A percentile compares a stretch with the other conserved stretches of the same genome.
Evolutionary conservation across 2,797 vertebrate genomes (phyloP).

Genomic region (Poeciliopsis infans): DNA sequence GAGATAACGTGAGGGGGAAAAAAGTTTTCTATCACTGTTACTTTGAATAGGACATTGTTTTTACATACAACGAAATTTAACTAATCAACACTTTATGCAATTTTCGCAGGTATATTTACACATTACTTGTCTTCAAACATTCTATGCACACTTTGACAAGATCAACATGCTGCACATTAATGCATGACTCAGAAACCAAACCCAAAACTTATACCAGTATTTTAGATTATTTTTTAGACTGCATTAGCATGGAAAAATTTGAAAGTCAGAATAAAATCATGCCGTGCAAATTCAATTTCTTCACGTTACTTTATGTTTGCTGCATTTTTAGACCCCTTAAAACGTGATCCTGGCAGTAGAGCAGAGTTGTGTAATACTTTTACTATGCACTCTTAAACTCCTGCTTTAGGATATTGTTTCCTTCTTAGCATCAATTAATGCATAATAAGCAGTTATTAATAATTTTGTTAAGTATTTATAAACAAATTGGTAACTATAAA

Average conservation of each 20-base stretch:
- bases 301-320: not conserved
- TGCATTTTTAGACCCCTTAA: not conserved
- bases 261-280: not conserved
- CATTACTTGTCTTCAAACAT: not conserved
- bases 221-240: no score
- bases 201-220: no score
- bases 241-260: not conserved
- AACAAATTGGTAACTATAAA: no score
- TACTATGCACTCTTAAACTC: no score
- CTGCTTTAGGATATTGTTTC: no score
- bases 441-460: no score
- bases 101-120: not conserved
- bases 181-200: not conserved
- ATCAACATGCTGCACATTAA: not conserved
- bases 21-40: not conserved
- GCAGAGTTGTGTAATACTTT: no score
- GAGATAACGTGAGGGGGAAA: not conserved
- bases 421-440: no score
- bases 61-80: not conserved
- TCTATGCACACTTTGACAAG: not conserved
- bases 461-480: no score
- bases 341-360: not conserved
- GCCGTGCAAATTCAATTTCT: not conserved
- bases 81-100: not conserved
- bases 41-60: not conserved